Conservation (phyloP, 2,888 invertebrate species). For the Eristalinus sepulchralis region DNA sequence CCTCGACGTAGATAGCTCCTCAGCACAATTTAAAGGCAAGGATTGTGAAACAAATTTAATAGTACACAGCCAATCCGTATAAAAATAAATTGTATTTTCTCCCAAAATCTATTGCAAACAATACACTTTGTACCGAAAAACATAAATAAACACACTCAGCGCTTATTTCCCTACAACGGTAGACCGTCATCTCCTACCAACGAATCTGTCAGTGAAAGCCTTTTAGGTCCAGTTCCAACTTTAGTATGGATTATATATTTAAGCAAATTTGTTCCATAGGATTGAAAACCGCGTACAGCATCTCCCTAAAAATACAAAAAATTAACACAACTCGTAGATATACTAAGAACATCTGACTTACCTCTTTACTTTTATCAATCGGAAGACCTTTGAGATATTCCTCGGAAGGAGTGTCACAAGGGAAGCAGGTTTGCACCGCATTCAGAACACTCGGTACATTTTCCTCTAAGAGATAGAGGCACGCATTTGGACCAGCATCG, state of each 20-base stretch:
- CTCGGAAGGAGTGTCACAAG: conserved; percentile 81
- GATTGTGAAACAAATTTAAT: too few relatives aligned
- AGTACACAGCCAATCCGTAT: not conserved
- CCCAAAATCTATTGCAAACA: not conserved
- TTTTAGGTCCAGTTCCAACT: conserved; percentile 89
- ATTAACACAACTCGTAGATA: not conserved
- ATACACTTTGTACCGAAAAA: not conserved
- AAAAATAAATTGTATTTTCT: not conserved
- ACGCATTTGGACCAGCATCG: conserved; percentile 99
- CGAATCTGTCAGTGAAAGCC: conserved; percentile 24
- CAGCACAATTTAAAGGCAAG: too few relatives aligned
- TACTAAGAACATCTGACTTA: conserved; percentile 11
- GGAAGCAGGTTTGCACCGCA: conserved; percentile 88
- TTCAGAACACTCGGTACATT: conserved; percentile 87
- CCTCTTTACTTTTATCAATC: conserved; percentile 73
- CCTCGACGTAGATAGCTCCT: too few relatives aligned
- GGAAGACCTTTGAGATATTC: conserved; percentile 84
- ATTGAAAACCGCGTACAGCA: conserved; percentile 34
- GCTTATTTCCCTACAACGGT: conserved; percentile 11
- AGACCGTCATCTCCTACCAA: conserved; percentile 30
- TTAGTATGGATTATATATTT: conserved; percentile 92
- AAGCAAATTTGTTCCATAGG: conserved; percentile 82
- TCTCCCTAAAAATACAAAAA: conserved; percentile 51
- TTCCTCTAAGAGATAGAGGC: conserved; percentile 90
- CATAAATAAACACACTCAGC: not conserved